phyloP scores from a whole-genome alignment of 2,888 invertebrate genomes.

The Orgyia antiqua region DNA sequence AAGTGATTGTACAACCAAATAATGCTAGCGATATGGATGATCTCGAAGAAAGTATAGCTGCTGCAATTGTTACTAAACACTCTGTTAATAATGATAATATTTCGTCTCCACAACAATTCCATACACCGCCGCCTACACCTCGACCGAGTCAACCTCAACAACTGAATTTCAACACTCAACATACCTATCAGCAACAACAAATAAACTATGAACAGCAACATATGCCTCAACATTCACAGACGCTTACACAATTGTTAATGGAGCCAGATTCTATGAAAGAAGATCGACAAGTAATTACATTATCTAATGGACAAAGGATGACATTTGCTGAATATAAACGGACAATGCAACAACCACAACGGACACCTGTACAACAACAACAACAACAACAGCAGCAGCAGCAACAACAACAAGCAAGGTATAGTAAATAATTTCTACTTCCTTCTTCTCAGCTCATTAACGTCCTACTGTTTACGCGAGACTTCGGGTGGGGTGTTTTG shows the following conservation, averaged over 20 bases:
- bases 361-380: conserved; percentile 53
- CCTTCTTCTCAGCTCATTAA: too few species aligned
- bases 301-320: conserved; percentile 62
- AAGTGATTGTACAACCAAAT: conserved; percentile 65
- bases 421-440: conserved; percentile 1
- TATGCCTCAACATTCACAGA: conserved; percentile 44
- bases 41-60: conserved; percentile 73
- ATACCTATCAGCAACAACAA: conserved; percentile 45
- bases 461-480: too few species aligned
- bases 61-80: conserved; percentile 67
- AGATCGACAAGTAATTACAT: conserved; percentile 57
- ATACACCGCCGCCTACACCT: conserved; percentile 38
- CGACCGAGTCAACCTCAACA: conserved; percentile 23
- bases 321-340: conserved; percentile 67
- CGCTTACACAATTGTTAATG: conserved; percentile 50
- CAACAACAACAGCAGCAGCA: conserved; percentile 52
- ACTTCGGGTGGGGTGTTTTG: too few species aligned
- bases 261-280: conserved; percentile 59
- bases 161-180: conserved; percentile 45
- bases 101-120: conserved; percentile 47
- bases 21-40: conserved; percentile 72
- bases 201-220: conserved; percentile 45
- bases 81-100: conserved; percentile 43
- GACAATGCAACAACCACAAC: conserved; percentile 44
- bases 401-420: conserved; percentile 37